Evolutionary conservation across 2,113 vertebrate species (phyloP).

Genomic region (Taxidea taxus): DNA sequence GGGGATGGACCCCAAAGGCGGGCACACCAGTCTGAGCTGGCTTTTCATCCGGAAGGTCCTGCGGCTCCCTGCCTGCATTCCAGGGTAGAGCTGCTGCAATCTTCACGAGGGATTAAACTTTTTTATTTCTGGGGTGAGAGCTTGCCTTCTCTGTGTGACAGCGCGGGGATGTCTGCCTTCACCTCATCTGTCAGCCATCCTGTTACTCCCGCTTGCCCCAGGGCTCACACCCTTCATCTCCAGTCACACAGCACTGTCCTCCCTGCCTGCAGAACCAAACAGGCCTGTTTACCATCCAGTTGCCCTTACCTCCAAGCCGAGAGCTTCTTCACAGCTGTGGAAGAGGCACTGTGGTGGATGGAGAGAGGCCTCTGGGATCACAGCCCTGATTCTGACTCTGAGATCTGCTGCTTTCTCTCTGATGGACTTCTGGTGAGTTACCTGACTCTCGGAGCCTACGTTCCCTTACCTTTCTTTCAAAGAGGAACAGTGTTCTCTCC

Average conservation of each 20-base stretch:
- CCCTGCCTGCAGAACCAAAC: background rate
- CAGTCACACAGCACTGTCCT: background rate
- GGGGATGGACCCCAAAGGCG: background rate
- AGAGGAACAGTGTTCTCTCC: background rate
- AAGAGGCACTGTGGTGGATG: background rate
- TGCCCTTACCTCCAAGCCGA: background rate
- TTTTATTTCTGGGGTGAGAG: background rate
- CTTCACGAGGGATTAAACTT: background rate
- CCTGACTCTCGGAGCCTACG: background rate
- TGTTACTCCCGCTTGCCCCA: background rate
- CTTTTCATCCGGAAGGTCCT: background rate
- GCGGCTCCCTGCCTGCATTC: background rate
- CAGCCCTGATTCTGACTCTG: background rate
- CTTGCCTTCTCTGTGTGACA: background rate
- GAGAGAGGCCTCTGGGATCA: background rate
- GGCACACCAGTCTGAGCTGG: background rate
- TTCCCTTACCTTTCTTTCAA: background rate
- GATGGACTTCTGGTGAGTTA: background rate
- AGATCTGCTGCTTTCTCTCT: background rate
- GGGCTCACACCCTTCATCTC: background rate
- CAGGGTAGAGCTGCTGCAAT: background rate
- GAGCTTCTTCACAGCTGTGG: background rate
- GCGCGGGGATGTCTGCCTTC: background rate
- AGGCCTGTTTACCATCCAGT: background rate
- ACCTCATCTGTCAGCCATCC: background rate